Base-by-base conservation (phyloP, 2,113 vertebrate genomes). In the Malurus alboscapulatus region DNA sequence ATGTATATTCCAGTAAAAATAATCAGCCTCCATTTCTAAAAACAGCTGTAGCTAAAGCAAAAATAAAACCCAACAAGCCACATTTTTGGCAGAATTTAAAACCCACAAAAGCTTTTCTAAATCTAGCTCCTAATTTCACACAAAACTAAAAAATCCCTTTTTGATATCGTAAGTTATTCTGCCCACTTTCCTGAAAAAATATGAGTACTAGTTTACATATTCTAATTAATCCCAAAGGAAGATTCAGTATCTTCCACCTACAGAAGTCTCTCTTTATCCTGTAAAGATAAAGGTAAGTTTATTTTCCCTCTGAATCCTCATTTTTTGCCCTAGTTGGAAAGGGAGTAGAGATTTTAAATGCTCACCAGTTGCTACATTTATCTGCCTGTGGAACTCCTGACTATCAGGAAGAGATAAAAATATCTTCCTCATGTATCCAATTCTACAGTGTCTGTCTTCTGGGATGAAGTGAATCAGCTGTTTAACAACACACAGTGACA, bases 171-270 rank as follows among this genome's bases (percentile, higher is more conserved):
- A 89, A 95, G 71, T 67, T 84, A 89, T 94, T 92, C 76, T 90
- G 83, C 48, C 51, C 51, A n/a, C 14, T 72, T 90, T 87, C 47
- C 51, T 87, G 74, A n/a, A 91, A 91, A 42, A 75, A 55, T 57
- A 47, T 55, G 34, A 87, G 34, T 40, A 12, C 82, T 86, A 55
- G 59, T 91, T 94, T 87, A 95, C 87, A 92, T 80, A 91, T 59
- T 80, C 89, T 94, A 93, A 94, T 94, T 94, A 94, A 88, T 80
- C 94, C 78, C 93, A 92, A 80, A 92, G 79, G 84, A 90, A 74
- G 51, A 63, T 51, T 85, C 47, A 30, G 40, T 34, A 71, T 66
- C 54, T 92, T 86, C 48, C n/a, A 91, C 34, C 20, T 61, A 69
- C 77, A 73, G 42, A 73, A 80, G 50, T 44, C 34, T 86, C 30